Evolutionary conservation across 2,113 vertebrate genomes (phyloP).

Genomic region (Podocnemis expansa): DNA sequence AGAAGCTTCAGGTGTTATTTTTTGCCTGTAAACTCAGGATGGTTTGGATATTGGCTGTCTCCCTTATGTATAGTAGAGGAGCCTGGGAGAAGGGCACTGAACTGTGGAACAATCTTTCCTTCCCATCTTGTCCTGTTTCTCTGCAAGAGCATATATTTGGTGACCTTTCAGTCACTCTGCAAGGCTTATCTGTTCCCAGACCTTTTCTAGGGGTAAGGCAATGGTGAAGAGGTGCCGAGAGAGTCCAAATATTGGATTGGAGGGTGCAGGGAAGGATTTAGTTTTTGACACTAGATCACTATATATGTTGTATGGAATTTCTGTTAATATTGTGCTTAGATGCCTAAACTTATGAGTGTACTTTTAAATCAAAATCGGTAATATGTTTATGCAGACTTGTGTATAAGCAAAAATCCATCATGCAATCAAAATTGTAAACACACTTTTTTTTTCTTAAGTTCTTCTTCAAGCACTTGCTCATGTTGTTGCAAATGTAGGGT

Average conservation of each 20-base stretch:
- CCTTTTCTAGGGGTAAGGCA: conserved; percentile 47
- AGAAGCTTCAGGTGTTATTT: neutral
- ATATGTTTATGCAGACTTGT: neutral
- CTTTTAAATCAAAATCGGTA: neutral
- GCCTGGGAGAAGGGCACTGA: conserved; percentile 27
- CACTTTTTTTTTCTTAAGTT: neutral
- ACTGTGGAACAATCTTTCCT: neutral
- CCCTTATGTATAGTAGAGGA: neutral
- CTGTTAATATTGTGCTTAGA: neutral
- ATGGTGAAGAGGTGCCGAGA: neutral
- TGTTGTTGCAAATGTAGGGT: no score
- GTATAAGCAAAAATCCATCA: neutral
- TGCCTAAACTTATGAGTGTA: neutral
- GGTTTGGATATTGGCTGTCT: conserved; percentile 7
- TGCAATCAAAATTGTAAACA: neutral
- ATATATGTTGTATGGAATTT: neutral
- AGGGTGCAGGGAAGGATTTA: neutral
- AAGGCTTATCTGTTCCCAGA: conserved; percentile 33
- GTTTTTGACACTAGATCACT: neutral
- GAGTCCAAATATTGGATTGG: neutral
- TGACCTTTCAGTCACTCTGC: neutral
- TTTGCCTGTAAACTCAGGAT: neutral
- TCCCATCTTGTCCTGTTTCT: neutral
- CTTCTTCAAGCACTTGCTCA: no score
- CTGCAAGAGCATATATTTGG: neutral